Conservation (phyloP, 2,113 vertebrate species). For the Lepus europaeus region DNA sequence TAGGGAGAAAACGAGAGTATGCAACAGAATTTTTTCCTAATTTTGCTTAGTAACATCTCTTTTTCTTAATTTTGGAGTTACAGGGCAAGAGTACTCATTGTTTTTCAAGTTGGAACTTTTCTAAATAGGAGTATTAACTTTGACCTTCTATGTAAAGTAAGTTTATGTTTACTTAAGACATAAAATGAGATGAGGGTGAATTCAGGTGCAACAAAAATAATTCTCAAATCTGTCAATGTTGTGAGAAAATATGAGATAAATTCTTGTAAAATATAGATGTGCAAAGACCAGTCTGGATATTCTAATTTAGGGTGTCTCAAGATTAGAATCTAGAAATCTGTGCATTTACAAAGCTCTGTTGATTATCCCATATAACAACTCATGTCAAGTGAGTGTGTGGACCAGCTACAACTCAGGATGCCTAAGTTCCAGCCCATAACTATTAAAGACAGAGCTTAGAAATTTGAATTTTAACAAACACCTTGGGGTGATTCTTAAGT, state of each 20-base stretch:
- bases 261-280: constrained; percentile 42
- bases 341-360: not conserved
- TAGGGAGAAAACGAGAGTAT: not conserved
- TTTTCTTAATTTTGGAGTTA: constrained; percentile 28
- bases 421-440: not conserved
- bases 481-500: not conserved
- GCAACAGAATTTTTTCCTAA: not conserved
- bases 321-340: not conserved
- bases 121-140: not conserved
- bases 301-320: constrained; percentile 24
- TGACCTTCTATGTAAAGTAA: constrained; percentile 34
- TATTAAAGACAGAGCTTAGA: not conserved
- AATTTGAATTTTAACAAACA: constrained; percentile 51
- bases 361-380: not conserved
- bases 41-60: not conserved
- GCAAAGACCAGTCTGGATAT: constrained; percentile 14
- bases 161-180: constrained; percentile 7
- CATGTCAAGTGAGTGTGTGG: not conserved
- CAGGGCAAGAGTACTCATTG: not conserved
- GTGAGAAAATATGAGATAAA: not conserved
- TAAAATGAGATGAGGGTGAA: not conserved
- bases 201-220: constrained; percentile 36
- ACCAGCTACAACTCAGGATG: not conserved
- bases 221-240: constrained; percentile 25
- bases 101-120: constrained; percentile 46